phyloP scores from a whole-genome alignment of 1,140 invertebrate genomes.

The Linepithema humile region DNA sequence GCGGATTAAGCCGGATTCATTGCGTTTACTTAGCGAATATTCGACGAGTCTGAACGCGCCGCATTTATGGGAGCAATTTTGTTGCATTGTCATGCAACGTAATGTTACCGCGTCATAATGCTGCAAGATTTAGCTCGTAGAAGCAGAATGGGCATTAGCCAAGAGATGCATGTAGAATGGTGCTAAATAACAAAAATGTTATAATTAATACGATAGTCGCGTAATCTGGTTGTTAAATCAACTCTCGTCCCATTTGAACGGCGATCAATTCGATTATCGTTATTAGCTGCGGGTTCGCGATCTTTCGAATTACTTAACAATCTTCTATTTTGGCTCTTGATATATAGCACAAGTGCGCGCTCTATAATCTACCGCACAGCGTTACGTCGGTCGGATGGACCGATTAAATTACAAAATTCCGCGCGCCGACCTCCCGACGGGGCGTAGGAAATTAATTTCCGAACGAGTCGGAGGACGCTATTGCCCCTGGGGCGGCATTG shows the following conservation, averaged over 20 bases:
- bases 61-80: background rate
- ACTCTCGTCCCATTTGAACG: background rate
- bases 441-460: conserved; percentile 67
- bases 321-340: background rate
- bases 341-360: background rate
- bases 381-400: background rate
- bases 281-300: background rate
- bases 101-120: background rate
- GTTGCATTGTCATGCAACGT: background rate
- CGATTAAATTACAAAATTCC: conserved; percentile 70
- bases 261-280: background rate
- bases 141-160: background rate
- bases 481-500: conserved; percentile 41
- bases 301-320: background rate
- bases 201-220: no score
- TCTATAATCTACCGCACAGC: background rate
- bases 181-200: no score
- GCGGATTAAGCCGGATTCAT: conserved; percentile 7
- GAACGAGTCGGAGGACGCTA: conserved; percentile 44
- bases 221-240: no score
- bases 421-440: conserved; percentile 35
- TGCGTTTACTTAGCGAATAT: conserved; percentile 2
- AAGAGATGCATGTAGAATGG: background rate
- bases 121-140: background rate
- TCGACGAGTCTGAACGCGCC: background rate